Base-by-base conservation (phyloP, 2,888 invertebrate species). In the Calameuta idolon region DNA sequence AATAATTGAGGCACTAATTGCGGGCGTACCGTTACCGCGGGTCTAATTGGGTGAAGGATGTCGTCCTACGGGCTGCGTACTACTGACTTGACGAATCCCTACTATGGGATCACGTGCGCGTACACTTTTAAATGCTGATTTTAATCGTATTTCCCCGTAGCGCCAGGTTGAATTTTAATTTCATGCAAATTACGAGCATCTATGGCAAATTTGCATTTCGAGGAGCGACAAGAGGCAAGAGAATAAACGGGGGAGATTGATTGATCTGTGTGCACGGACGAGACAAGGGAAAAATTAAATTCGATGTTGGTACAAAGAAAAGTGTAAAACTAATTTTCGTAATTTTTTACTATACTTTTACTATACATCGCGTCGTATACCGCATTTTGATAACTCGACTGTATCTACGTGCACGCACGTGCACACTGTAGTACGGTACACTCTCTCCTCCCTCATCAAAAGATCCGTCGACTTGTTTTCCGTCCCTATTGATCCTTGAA, bases 101-200 rank as follows among this genome's bases (percentile, higher is more conserved):
- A 2, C 55, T 0, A 15, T 1, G 55, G 9, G 55, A 55, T 55
- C 55, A 55, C 55, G 55, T 55, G 55, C 55, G 55, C 23, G 55
- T 23, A 23, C 23, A 55, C 55, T 55, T 55, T 55, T 55, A 34
- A 34, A 30, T 34, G 74, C 73, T 80, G 83, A 83, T 83, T 83
- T 82, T 82, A 85, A 83, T 83, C 80, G 79, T 80, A 74, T 81
- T 82, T 80, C 79, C 74, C 76, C 34, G 35, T 74, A 34, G 77
- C 68, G 75, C 40, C 79, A 78, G 78, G 34, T 40, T 35, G 80
- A 83, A 79, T 83, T 83, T 82, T 76, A 80, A 81, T 81, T 81
- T 79, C 79, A 81, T 80, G 81, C 80, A 84, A 84, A 84, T 83
- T 5, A 15, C 77, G 33, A 69, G 75, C 37, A 76, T 68, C 79